Evolutionary conservation across 1,140 invertebrate genomes (phyloP).

Genomic region (Adelges cooleyi): DNA sequence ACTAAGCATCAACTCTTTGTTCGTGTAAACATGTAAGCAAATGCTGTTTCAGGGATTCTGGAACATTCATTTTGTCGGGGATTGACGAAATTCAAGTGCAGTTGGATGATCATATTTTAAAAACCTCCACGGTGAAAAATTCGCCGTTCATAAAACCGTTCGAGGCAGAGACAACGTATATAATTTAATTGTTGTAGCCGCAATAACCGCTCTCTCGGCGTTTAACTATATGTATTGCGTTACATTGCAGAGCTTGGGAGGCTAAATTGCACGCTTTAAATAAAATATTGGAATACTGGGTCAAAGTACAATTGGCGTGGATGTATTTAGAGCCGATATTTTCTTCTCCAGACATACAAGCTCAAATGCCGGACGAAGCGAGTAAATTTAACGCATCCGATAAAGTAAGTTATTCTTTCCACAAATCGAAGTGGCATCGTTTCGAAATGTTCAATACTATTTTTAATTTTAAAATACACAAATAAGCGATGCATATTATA

Average conservation of each 20-base stretch:
- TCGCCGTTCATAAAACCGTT: conserved; percentile 95
- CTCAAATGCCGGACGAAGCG: conserved; percentile 80
- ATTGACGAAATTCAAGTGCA: conserved; percentile 90
- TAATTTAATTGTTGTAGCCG: too few species aligned
- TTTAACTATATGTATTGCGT: neutral
- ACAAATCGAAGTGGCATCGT: too few species aligned
- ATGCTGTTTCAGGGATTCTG: conserved; percentile 58
- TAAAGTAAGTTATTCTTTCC: conserved; percentile 45
- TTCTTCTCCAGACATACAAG: conserved; percentile 93
- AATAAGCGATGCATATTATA: too few species aligned
- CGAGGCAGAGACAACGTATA: conserved; percentile 39
- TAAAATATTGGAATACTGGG: conserved; percentile 91
- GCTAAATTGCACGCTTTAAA: conserved; percentile 60
- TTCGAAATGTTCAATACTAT: too few species aligned
- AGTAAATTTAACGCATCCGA: conserved; percentile 81
- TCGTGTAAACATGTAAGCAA: neutral
- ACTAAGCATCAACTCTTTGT: too few species aligned
- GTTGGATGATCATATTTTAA: conserved; percentile 93
- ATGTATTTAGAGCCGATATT: conserved; percentile 97
- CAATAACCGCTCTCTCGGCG: too few species aligned
- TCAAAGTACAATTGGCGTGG: conserved; percentile 94
- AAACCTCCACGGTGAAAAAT: conserved; percentile 94
- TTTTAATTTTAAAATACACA: too few species aligned
- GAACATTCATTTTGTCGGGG: conserved; percentile 78
- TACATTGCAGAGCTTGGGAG: conserved; percentile 58